phyloP scores from a whole-genome alignment of 1,140 invertebrate genomes.

The Calliopsis andreniformis region DNA sequence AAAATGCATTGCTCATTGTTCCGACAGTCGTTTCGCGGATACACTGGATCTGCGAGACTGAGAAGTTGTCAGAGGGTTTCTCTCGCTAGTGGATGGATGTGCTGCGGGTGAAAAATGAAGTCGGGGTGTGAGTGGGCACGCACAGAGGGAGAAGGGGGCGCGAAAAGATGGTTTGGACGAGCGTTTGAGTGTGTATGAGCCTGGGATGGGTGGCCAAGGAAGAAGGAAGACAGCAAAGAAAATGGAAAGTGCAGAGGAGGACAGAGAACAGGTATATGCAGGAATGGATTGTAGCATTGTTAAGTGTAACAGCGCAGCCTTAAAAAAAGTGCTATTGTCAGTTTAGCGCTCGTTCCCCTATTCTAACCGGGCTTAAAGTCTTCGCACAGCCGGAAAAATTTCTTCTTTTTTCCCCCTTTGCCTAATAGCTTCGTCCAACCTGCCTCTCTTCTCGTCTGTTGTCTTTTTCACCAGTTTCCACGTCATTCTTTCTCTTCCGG shows the following conservation, averaged over 20 bases:
- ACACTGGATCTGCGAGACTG: constrained; percentile 9
- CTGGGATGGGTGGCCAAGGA: constrained; percentile 33
- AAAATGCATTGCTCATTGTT: constrained; percentile 76
- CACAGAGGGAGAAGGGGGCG: constrained; percentile 34
- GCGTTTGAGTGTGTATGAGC: constrained; percentile 37
- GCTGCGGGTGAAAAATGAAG: constrained; percentile 1
- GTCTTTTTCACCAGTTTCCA: constrained; percentile 11
- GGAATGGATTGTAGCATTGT: constrained; percentile 66
- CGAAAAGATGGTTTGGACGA: constrained; percentile 40
- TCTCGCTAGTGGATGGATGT: constrained; percentile 47
- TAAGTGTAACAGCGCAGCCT: constrained; percentile 63
- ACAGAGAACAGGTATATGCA: constrained; percentile 32
- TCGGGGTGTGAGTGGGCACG: constrained; percentile 15
- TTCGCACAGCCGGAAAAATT: constrained; percentile 50
- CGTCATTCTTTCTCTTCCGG: constrained; percentile 22
- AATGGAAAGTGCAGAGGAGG: constrained; percentile 24
- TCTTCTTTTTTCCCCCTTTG: constrained; percentile 48
- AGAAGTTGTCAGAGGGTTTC: constrained; percentile 35
- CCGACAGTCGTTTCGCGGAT: constrained; percentile 43
- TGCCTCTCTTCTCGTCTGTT: constrained; percentile 21
- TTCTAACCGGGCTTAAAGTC: constrained; percentile 41
- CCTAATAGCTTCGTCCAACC: constrained; percentile 32
- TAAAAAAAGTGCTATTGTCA: constrained; percentile 73
- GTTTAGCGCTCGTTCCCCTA: constrained; percentile 67
- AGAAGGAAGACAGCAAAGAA: not conserved